Evolutionary conservation across 2,888 invertebrate genomes (phyloP).

Genomic region (Cephus nigrinus): DNA sequence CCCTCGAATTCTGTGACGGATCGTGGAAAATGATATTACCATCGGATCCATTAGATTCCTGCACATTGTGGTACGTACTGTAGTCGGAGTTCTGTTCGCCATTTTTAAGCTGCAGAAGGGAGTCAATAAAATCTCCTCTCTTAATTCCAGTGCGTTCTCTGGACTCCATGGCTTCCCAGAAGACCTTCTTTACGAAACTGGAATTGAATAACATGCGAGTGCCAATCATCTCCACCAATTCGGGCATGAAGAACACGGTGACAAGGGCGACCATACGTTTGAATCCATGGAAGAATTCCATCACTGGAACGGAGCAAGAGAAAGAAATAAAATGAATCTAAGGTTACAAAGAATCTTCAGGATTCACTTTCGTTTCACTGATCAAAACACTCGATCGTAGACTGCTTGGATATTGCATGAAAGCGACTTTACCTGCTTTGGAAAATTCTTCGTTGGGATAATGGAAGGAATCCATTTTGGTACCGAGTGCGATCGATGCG

Average conservation of each 20-base stretch:
- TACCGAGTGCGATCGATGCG: conserved; percentile 49
- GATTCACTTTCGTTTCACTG: not conserved
- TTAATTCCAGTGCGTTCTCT: conserved; percentile 48
- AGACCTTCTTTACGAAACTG: conserved; percentile 49
- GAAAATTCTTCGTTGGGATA: conserved; percentile 49
- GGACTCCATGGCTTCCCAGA: conserved; percentile 50
- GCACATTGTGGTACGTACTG: conserved; percentile 40
- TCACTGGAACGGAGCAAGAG: conserved; percentile 34
- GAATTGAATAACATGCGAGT: conserved; percentile 50
- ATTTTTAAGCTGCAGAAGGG: conserved; percentile 51
- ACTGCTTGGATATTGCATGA: not conserved
- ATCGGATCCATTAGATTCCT: not conserved
- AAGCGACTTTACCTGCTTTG: conserved; percentile 36
- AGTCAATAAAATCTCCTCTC: conserved; percentile 57
- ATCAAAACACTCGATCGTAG: not conserved
- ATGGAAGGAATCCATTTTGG: conserved; percentile 50
- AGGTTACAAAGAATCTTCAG: too few relatives aligned
- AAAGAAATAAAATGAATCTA: not conserved
- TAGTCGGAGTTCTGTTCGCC: conserved; percentile 53
- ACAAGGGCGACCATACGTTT: conserved; percentile 57
- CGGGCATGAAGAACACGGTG: conserved; percentile 57
- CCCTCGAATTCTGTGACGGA: conserved; percentile 51
- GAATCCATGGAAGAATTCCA: conserved; percentile 54
- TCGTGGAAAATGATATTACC: not conserved
- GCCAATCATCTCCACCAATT: conserved; percentile 53